Evolutionary conservation across 2,888 invertebrate genomes (phyloP), one percentile per base, ranked within the genome.

Genomic region (Trachelus troglodyta): DNA sequence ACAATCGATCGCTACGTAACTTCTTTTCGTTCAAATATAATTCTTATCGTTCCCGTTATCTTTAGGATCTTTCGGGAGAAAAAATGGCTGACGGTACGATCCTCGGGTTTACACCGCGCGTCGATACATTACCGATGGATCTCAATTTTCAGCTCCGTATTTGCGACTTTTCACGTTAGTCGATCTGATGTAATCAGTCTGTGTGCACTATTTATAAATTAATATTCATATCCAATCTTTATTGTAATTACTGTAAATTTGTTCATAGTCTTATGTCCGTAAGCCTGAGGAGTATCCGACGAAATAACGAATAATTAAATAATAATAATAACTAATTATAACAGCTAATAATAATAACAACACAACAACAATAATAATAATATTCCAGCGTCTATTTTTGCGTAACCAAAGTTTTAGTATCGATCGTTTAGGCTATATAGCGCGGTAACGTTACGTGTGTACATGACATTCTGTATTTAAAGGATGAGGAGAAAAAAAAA

Each of bases 391-490:
- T 90, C 89, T 90, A 90, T 90, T 90, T 90, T 90, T 90, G 87
- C 89, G 89, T 90, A 90, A 90, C 90, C 90, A 90, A 90, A 90
- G 89, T 89, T 83, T 88, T 88, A 89, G 87, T 85, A 84, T 82
- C 80, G 74, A 81, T 78, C 78, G 80, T 81, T 81, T 81, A 81
- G 80, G 77, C 77, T 40, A 71, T 31, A 71, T 71, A 71, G 71
- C 31, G 71, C 71, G 34, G 0, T 71, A 77, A 79, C 73, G 79
- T 80, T 75, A 81, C 78, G 77, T 83, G 79, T 83, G 79, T 80
- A 79, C 80, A 83, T 79, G 79, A 80, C 79, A 80, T 83, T 81
- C 76, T 81, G 75, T 74, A 79, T 71, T 80, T 80, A 75, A 80
- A 73, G 74, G 76, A 77, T 73, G 56, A 71, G 37, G 71, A 75